Conservation (phyloP, 2,113 vertebrate species). For the Oryzias woworae region DNA sequence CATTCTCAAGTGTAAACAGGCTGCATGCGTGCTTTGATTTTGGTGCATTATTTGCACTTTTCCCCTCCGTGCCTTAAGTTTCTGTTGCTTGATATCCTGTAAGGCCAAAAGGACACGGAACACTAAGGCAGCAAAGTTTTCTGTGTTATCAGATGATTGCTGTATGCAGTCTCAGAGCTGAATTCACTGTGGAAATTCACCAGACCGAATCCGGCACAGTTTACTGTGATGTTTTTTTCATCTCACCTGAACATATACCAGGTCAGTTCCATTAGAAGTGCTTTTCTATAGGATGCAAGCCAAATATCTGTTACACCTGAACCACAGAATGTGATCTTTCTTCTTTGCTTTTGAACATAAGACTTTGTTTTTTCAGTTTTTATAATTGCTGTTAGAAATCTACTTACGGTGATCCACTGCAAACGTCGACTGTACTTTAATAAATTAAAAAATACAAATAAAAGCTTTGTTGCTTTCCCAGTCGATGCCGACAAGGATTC, state of each 20-base stretch:
- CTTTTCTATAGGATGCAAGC: constrained; percentile 1
- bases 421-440: too few relatives aligned
- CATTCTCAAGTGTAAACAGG: constrained; percentile 13
- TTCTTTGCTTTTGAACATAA: neutral
- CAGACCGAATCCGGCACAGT: constrained; percentile 17
- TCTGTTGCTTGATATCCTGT: neutral
- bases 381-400: too few relatives aligned
- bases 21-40: constrained; percentile 3
- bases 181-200: constrained; percentile 2
- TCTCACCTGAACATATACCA: constrained; percentile 24
- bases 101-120: neutral
- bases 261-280: constrained; percentile 25
- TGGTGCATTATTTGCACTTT: constrained; percentile 16
- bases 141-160: constrained; percentile 13
- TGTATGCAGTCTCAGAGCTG: neutral
- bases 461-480: neutral
- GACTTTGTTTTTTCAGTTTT: neutral
- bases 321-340: neutral
- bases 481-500: neutral
- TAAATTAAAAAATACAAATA: too few relatives aligned
- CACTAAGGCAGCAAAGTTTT: neutral
- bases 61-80: neutral
- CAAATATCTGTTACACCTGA: constrained; percentile 5
- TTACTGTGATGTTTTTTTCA: constrained; percentile 13
- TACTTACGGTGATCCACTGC: too few relatives aligned